Evolutionary conservation across 2,113 vertebrate species (phyloP).

Genomic region (Silurus asotus): DNA sequence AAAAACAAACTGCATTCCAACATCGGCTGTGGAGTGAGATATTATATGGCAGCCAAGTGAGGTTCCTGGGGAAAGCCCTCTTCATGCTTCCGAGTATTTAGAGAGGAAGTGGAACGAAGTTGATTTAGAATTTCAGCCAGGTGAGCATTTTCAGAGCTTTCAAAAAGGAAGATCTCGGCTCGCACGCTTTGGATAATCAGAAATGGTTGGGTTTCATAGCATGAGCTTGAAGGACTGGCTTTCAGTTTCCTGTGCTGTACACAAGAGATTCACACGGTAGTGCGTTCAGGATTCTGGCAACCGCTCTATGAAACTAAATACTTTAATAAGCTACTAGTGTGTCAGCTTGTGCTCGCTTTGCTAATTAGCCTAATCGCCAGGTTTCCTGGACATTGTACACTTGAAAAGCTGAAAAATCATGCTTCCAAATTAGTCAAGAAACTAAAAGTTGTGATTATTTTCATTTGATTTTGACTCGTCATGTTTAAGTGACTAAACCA

Average conservation of each 20-base stretch:
- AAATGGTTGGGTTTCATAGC: slow-evolving; percentile 23
- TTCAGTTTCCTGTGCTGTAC: slow-evolving; percentile 36
- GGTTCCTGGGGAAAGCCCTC: not conserved
- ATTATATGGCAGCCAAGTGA: not conserved
- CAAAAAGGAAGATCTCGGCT: not conserved
- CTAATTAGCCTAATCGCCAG: slow-evolving; percentile 56
- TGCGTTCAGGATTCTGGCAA: slow-evolving; percentile 16
- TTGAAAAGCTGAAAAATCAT: too few relatives aligned
- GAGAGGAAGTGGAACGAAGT: not conserved
- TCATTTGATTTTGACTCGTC: slow-evolving; percentile 31
- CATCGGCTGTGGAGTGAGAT: not conserved
- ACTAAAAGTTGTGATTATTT: too few relatives aligned
- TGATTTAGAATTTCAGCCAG: not conserved
- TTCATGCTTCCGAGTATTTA: not conserved
- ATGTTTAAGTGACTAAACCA: slow-evolving; percentile 59
- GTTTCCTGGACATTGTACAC: slow-evolving; percentile 43
- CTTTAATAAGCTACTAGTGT: slow-evolving; percentile 50
- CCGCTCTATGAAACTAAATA: slow-evolving; percentile 60
- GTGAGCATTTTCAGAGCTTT: not conserved
- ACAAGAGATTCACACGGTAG: slow-evolving; percentile 26
- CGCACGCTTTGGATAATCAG: not conserved
- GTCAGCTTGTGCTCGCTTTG: slow-evolving; percentile 33
- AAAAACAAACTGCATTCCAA: not conserved
- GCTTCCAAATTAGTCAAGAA: too few relatives aligned
- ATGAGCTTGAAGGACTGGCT: not conserved